Base-by-base conservation (phyloP, 2,888 invertebrate genomes). In the Pilophorus perplexus region DNA sequence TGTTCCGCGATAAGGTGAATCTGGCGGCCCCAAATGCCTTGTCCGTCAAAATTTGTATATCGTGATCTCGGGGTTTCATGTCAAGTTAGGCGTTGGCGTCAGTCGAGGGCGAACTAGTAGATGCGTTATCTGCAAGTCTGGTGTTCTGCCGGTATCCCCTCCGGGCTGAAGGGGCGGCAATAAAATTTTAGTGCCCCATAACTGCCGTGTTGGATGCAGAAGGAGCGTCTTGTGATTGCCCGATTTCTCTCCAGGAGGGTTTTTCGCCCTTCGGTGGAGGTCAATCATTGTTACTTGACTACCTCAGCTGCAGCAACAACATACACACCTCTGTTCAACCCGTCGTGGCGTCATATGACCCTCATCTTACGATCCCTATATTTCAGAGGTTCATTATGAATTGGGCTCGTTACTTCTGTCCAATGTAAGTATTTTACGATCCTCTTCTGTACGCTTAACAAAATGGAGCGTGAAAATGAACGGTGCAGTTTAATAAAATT, bases 111-210 rank as follows among this genome's bases (percentile, higher is more conserved):
- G n/a, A n/a, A n/a, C n/a, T 25, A 10, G 52, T 16, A 52, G 27
- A 52, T 52, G 52, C 52, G 33, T 25, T 52, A 52, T 52, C 52
- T 52, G 52, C 52, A 52, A 52, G 52, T 52, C 52, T 52, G 27
- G 52, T 2, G 25, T 20, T 1, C 8, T 23, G 10, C 18, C 27
- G 10, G 12, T 10, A 27, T 20, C 12, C 33, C 33, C 33, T 33
- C 12, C 33, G 48, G 12, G 25, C 48, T n/a, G n/a, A 4, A n/a
- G 25, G 14, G 48, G n/a, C 25, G 52, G 52, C 14, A 10, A 28
- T 52, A 52, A 52, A 52, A 52, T 28, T 52, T 52, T 52, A 52
- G 27, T 28, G 28, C 28, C 28, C 28, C 28, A 14, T 52, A 25
- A 28, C 25, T 18, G 52, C 25, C 52, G 27, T 25, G 52, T n/a